Evolutionary conservation across 2,888 invertebrate species (phyloP).

Genomic region (Horisme vitalbata): DNA sequence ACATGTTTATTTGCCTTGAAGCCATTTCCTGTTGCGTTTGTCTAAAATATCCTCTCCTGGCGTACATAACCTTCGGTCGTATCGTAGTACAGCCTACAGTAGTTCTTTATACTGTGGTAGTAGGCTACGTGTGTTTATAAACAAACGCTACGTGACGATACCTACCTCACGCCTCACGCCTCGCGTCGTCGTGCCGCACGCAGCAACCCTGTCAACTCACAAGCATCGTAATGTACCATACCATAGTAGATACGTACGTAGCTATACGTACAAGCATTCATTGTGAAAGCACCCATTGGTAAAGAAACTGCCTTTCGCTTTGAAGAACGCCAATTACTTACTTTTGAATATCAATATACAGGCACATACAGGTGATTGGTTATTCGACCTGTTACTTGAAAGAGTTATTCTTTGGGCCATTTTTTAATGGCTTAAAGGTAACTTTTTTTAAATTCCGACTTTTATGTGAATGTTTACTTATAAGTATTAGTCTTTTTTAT

Average conservation of each 20-base stretch:
- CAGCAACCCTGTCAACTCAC: slow-evolving; percentile 15
- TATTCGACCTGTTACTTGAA: too few relatives aligned
- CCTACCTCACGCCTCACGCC: too few relatives aligned
- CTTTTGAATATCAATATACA: slow-evolving; percentile 1
- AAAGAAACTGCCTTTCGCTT: slow-evolving; percentile 24
- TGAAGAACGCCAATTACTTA: slow-evolving; percentile 10
- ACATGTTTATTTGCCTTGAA: too few relatives aligned
- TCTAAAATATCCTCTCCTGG: slow-evolving; percentile 27
- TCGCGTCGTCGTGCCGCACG: slow-evolving; percentile 23
- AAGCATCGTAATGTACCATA: slow-evolving; percentile 17
- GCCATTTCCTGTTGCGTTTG: neutral
- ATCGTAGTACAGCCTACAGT: slow-evolving; percentile 52
- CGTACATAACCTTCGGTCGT: slow-evolving; percentile 1
- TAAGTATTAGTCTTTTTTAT: too few relatives aligned
- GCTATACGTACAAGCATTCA: too few relatives aligned
- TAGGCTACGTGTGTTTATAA: slow-evolving; percentile 56
- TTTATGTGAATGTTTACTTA: too few relatives aligned
- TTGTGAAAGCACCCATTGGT: slow-evolving; percentile 30
- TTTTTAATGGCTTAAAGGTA: too few relatives aligned
- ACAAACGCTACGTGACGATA: slow-evolving; percentile 56
- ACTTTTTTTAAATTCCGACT: too few relatives aligned
- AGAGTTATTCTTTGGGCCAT: slow-evolving; percentile 48
- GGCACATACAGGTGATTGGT: too few relatives aligned
- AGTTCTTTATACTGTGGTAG: too few relatives aligned
- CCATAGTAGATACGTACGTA: too few relatives aligned